Evolutionary conservation across 2,797 vertebrate genomes (phyloP).

Genomic region (Pseudochromis fuscus): DNA sequence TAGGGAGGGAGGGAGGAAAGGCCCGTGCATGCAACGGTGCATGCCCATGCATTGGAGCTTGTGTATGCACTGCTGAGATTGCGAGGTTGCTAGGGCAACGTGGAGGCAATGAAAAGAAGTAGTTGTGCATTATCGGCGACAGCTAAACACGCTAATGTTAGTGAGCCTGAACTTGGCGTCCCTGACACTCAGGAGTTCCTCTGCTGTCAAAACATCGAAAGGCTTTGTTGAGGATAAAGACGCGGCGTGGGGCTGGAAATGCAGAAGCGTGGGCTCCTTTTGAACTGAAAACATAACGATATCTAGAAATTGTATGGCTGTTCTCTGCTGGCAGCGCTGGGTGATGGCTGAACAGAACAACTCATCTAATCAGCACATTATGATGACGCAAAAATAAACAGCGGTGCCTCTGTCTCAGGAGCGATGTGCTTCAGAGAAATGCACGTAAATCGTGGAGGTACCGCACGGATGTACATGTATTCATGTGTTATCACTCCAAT

Average conservation of each 20-base stretch:
- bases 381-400: slow-evolving; percentile 81
- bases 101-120: neutral
- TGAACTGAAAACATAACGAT: neutral
- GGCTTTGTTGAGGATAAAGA: slow-evolving; percentile 4
- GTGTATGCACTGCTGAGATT: slow-evolving; percentile 42
- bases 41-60: slow-evolving; percentile 68
- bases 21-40: slow-evolving; percentile 67
- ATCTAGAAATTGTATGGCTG: slow-evolving; percentile 17
- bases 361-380: slow-evolving; percentile 66
- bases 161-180: slow-evolving; percentile 23
- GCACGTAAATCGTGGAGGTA: neutral
- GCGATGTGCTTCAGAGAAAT: neutral
- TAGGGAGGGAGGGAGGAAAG: slow-evolving; percentile 43
- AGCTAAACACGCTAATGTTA: slow-evolving; percentile 6
- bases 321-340: slow-evolving; percentile 15
- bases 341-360: slow-evolving; percentile 26
- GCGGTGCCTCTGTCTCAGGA: slow-evolving; percentile 1
- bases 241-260: neutral
- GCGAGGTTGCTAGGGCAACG: slow-evolving; percentile 57
- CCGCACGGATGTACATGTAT: neutral
- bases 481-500: neutral
- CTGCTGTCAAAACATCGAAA: slow-evolving; percentile 55
- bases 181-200: slow-evolving; percentile 19
- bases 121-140: neutral
- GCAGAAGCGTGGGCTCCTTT: neutral